Conservation (phyloP, 2,888 invertebrate genomes). For the Nycteola revayana region DNA sequence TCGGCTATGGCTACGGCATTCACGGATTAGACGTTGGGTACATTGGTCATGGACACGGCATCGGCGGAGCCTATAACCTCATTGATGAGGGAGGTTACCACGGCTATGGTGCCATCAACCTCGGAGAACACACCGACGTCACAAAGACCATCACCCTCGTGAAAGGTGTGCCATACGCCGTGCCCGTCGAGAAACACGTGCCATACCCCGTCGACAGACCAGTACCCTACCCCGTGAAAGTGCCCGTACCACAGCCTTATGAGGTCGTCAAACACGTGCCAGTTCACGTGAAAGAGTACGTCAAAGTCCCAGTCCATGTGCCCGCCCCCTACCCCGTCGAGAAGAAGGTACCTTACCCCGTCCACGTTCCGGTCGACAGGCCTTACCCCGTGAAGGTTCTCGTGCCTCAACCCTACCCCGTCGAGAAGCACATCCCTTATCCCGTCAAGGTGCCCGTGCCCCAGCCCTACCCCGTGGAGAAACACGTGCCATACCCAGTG, state of each 20-base stretch:
- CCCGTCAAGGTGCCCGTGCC: slow-evolving; percentile 90
- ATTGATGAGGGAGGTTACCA: slow-evolving; percentile 46
- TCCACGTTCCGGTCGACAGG: slow-evolving; percentile 87
- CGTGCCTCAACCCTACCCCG: slow-evolving; percentile 91
- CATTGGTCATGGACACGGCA: slow-evolving; percentile 83
- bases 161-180: slow-evolving; percentile 83
- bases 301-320: slow-evolving; percentile 90
- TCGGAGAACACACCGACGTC: slow-evolving; percentile 74
- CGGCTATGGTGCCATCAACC: slow-evolving; percentile 47
- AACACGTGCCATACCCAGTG: slow-evolving; percentile 87
- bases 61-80: slow-evolving; percentile 77
- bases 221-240: slow-evolving; percentile 85
- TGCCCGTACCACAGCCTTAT: slow-evolving; percentile 87
- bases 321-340: slow-evolving; percentile 90
- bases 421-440: slow-evolving; percentile 88
- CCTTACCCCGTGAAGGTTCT: slow-evolving; percentile 90
- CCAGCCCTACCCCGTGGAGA: slow-evolving; percentile 89
- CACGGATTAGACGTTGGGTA: slow-evolving; percentile 89
- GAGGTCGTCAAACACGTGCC: slow-evolving; percentile 87
- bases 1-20: slow-evolving; percentile 91
- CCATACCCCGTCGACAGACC: slow-evolving; percentile 85
- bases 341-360: slow-evolving; percentile 88
- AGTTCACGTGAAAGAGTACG: slow-evolving; percentile 88
- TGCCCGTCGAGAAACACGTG: slow-evolving; percentile 83
- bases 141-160: slow-evolving; percentile 85